Base-by-base conservation (phyloP, 2,888 invertebrate species). In the Oscheius sp. region DNA sequence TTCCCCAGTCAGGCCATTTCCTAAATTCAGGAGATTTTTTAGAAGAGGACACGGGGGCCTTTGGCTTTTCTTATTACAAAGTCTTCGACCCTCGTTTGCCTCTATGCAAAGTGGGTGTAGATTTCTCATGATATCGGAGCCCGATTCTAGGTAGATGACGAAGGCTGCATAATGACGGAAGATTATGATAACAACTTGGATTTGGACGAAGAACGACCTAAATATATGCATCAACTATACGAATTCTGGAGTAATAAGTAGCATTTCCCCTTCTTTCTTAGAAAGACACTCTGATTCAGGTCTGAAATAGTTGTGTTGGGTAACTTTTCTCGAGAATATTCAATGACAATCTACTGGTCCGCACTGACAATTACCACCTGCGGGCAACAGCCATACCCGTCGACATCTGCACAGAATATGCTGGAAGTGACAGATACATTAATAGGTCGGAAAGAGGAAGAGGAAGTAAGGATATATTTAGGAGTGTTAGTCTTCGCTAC, bases 351-450 rank as follows among this genome's bases (percentile, higher is more conserved):
- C 18, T 87, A 87, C 58, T 87, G 87, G 87, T 85, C 85, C 2
- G 81, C 87, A 0, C 69, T 87, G 23, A 87, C 87, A 0, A 80
- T 87, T 52, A 87, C 87, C 6, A 87, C 85, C 7, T 85, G 84
- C 41, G 87, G 87, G 7, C 87, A 87, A 69, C 86, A 86, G 79
- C 87, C 87, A 1, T 87, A 81, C 73, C 87, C 87, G 16, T 83
- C 84, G 2, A 77, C 73, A 1, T 84, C 83, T 16, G 35, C 78
- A 9, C 87, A 87, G 72, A 87, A 87, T 61, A 74, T 81, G 63
- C 76, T 87, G 43, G 87, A 87, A 76, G 80, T 87, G 2, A 76
- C 84, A 9, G 86, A 87, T 68, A 85, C 87, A 0, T 73, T 87
- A 63, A 81, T 86, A 41, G 87, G 72, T 66, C 7, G n/a, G 55